Percentiles rank a stretch among this genome's conserved stretches.
phyloP scores from a whole-genome alignment of 1,140 invertebrate species.

The Macrocentrus cingulum region DNA sequence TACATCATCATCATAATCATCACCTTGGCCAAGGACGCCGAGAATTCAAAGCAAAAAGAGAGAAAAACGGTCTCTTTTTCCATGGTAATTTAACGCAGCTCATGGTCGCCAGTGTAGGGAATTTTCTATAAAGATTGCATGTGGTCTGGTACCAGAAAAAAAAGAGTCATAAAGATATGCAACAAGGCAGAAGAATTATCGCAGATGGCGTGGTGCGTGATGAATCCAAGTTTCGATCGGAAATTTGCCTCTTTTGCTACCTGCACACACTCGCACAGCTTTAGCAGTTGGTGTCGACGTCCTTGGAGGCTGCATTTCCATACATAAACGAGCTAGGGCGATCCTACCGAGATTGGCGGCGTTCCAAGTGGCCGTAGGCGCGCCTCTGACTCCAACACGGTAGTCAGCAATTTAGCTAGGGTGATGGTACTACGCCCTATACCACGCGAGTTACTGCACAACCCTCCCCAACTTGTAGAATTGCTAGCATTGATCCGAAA shows the following conservation, averaged over 20 bases:
- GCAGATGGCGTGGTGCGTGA: constrained; percentile 8
- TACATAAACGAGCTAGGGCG: constrained; percentile 38
- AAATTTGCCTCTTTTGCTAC: constrained; percentile 2
- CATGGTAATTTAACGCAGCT: no score
- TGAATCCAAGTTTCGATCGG: constrained; percentile 24
- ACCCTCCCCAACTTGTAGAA: constrained; percentile 20
- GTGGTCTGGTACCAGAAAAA: background rate
- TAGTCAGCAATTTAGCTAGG: constrained; percentile 43
- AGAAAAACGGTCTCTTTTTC: no score
- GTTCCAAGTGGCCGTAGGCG: constrained; percentile 32
- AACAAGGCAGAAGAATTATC: no score
- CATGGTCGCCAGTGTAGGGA: no score
- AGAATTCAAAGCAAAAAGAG: no score
- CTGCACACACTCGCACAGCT: background rate
- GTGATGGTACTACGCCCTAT: constrained; percentile 20
- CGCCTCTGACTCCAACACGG: constrained; percentile 29
- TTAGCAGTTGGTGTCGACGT: constrained; percentile 13
- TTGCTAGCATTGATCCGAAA: constrained; percentile 16
- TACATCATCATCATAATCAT: no score
- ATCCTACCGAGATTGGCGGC: constrained; percentile 34
- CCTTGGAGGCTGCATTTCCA: constrained; percentile 37
- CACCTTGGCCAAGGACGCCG: no score
- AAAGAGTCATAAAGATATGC: constrained; percentile 8
- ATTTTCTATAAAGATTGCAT: constrained; percentile 6
- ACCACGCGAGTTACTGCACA: constrained; percentile 15